Conservation (phyloP, 2,797 vertebrate genomes). For the Sebastes vulpes region DNA sequence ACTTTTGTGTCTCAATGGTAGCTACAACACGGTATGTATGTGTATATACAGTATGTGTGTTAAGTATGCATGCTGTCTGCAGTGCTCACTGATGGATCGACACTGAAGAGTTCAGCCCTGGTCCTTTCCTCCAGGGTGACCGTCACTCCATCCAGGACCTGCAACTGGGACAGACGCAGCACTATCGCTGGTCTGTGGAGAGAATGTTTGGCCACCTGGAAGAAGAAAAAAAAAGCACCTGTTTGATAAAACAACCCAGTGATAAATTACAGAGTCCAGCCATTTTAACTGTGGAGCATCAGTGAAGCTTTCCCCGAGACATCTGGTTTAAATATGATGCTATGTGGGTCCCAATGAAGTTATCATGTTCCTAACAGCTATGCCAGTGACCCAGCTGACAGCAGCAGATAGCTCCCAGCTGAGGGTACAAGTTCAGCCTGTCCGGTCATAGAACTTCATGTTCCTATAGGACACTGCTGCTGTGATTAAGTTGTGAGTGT, state of each 20-base stretch:
- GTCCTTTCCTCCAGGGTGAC: conserved; percentile 87
- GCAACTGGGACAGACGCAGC: conserved; percentile 84
- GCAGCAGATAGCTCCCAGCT: conserved; percentile 58
- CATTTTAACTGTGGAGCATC: neutral
- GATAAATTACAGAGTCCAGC: neutral
- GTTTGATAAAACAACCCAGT: neutral
- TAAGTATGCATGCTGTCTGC: neutral
- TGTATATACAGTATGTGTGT: neutral
- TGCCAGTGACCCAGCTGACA: conserved; percentile 69
- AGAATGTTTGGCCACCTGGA: conserved; percentile 86
- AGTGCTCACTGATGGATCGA: conserved; percentile 83
- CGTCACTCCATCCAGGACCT: conserved; percentile 88
- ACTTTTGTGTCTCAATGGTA: neutral
- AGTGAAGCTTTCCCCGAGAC: conserved; percentile 9
- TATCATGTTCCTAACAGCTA: conserved; percentile 21
- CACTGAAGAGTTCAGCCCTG: conserved; percentile 84
- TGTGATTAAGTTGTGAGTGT: conserved; percentile 23
- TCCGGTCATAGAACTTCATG: conserved; percentile 41
- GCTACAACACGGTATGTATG: neutral
- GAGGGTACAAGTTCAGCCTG: conserved; percentile 46
- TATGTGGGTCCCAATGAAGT: conserved; percentile 20
- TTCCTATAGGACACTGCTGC: conserved; percentile 55
- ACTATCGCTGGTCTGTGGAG: conserved; percentile 84
- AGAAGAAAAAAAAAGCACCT: neutral
- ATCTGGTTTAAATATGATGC: conserved; percentile 58